Evolutionary conservation across 2,888 invertebrate genomes (phyloP).

Genomic region (Pycnomerus fuliginosus): DNA sequence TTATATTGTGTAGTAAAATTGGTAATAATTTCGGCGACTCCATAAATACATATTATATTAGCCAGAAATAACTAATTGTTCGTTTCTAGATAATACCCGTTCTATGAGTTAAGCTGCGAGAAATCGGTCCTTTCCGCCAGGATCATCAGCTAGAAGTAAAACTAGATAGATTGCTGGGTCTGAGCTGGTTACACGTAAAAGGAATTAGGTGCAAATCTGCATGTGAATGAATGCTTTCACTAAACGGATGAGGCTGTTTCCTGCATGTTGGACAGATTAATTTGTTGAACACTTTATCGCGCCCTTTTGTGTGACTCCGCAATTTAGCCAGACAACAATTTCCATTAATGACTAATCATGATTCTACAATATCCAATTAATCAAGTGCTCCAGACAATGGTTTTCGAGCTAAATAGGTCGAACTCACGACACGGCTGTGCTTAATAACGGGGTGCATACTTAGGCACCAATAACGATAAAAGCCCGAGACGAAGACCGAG

Average conservation of each 20-base stretch:
- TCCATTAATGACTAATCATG: too few relatives aligned
- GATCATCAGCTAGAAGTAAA: conserved; percentile 14
- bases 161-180: conserved; percentile 9
- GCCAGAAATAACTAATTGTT: too few relatives aligned
- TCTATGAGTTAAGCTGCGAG: conserved; percentile 7
- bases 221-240: conserved; percentile 13
- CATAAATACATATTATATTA: too few relatives aligned
- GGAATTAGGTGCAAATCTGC: conserved; percentile 19
- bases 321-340: too few relatives aligned
- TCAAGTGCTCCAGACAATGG: too few relatives aligned
- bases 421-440: too few relatives aligned
- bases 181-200: conserved; percentile 10
- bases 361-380: too few relatives aligned
- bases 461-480: too few relatives aligned
- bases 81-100: neutral
- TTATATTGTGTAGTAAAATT: neutral
- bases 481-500: too few relatives aligned
- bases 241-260: conserved; percentile 16
- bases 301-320: too few relatives aligned
- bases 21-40: neutral
- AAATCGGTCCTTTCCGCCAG: conserved; percentile 6
- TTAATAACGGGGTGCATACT: too few relatives aligned
- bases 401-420: too few relatives aligned
- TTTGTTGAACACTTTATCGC: conserved; percentile 6
- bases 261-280: conserved; percentile 17